Conservation (phyloP, 2,797 vertebrate genomes). For the Microhierax caerulescens region DNA sequence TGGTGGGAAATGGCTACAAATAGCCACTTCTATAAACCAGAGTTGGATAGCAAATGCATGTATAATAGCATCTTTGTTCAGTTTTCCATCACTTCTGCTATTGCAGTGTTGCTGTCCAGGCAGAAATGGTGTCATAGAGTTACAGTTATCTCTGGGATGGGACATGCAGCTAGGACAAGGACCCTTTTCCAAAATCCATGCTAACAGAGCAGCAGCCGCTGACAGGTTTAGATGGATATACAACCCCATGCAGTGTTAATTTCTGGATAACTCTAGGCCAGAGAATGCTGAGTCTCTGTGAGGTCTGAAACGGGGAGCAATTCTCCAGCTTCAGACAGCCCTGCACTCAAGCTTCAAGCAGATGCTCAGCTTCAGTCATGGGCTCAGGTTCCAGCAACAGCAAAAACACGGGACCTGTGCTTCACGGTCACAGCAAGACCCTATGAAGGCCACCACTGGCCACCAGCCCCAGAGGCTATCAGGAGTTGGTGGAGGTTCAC, state of each 20-base stretch:
- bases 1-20: background rate
- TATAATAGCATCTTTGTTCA: background rate
- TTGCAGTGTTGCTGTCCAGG: background rate
- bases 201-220: background rate
- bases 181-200: background rate
- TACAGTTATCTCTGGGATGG: background rate
- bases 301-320: background rate
- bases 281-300: background rate
- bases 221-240: background rate
- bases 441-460: accelerated
- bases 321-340: background rate
- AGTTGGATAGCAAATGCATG: background rate
- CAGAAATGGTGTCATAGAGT: background rate
- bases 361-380: accelerated
- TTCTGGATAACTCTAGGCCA: background rate
- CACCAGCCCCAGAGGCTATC: background rate
- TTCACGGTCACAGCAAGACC: background rate
- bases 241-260: background rate
- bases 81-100: background rate
- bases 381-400: background rate
- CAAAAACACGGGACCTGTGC: background rate
- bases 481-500: background rate
- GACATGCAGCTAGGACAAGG: background rate
- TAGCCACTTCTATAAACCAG: background rate
- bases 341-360: background rate